phyloP scores from a whole-genome alignment of 2,113 vertebrate genomes.

The Periophthalmus modestus region DNA sequence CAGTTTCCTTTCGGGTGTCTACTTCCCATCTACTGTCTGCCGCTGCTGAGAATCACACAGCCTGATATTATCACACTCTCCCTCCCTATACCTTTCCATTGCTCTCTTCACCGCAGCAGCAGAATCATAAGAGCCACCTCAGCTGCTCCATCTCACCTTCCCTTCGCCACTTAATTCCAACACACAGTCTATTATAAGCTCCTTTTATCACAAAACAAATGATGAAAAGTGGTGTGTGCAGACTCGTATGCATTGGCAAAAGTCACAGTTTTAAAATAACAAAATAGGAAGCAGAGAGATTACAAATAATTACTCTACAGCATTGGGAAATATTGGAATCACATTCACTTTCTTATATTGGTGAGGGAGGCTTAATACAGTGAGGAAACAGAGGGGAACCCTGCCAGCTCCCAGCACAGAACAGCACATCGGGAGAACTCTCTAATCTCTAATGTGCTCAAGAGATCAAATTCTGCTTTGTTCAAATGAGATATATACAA shows the following conservation, averaged over 20 bases:
- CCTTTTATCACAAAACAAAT: neutral
- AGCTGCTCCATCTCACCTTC: neutral
- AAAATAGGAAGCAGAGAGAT: constrained; percentile 24
- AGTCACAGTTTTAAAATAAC: neutral
- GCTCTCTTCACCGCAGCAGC: no score
- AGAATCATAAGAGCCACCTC: neutral
- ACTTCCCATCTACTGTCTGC: no score
- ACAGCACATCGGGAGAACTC: constrained; percentile 15
- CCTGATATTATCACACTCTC: no score
- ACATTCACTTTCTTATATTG: constrained; percentile 62
- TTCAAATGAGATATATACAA: constrained; percentile 30
- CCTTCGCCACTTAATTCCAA: no score
- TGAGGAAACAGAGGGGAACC: constrained; percentile 37
- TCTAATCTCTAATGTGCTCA: constrained; percentile 19
- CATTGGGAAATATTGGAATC: constrained; percentile 48
- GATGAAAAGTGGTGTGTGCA: neutral
- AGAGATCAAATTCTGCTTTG: constrained; percentile 25
- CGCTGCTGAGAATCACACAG: no score
- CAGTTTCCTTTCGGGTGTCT: no score
- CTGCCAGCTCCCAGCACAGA: constrained; percentile 24
- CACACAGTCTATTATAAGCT: no score
- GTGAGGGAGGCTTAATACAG: constrained; percentile 50
- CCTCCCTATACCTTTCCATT: no score
- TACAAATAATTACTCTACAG: constrained; percentile 37
- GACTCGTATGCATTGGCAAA: neutral